These are phyloP conservation scores for Hydrotaea diabolus DNA, from an alignment of 2,888 invertebrate species.

Conservation along the genomic window DNA sequence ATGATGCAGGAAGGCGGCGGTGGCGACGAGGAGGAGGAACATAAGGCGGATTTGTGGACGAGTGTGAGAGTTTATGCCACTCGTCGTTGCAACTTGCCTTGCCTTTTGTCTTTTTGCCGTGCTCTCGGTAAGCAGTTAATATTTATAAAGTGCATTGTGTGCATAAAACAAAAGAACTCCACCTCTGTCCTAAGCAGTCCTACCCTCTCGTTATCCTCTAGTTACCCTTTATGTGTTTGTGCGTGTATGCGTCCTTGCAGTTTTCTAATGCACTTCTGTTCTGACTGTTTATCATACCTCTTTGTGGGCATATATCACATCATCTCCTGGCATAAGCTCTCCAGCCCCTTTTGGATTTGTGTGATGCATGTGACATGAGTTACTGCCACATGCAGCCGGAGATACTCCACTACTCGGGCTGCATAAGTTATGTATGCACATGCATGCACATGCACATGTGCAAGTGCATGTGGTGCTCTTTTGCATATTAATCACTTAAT, in stretches of 20 bases:
- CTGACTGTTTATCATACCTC: conserved; percentile 37
- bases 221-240: background rate
- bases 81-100: conserved; percentile 37
- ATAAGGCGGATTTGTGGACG: conserved; percentile 1
- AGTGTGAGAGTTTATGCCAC: conserved; percentile 55
- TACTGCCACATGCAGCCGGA: conserved; percentile 34
- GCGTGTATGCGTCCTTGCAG: conserved; percentile 13
- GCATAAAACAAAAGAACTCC: conserved; percentile 43
- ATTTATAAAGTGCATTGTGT: conserved; percentile 52
- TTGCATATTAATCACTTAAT: conserved; percentile 69
- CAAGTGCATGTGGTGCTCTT: conserved; percentile 63
- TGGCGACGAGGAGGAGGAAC: background rate
- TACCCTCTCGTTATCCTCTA: background rate
- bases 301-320: conserved; percentile 24
- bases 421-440: conserved; percentile 28
- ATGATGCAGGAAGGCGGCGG: conserved; percentile 18
- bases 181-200: background rate
- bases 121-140: conserved; percentile 11
- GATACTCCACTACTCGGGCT: background rate
- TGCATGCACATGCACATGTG: conserved; percentile 7
- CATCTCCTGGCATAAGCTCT: conserved; percentile 14
- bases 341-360: background rate
- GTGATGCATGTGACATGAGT: background rate
- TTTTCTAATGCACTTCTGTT: conserved; percentile 50
- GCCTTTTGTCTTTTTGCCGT: conserved; percentile 40